These are phyloP conservation scores for Mantis religiosa DNA, from an alignment of 2,888 invertebrate species.

Conservation along the genomic window DNA sequence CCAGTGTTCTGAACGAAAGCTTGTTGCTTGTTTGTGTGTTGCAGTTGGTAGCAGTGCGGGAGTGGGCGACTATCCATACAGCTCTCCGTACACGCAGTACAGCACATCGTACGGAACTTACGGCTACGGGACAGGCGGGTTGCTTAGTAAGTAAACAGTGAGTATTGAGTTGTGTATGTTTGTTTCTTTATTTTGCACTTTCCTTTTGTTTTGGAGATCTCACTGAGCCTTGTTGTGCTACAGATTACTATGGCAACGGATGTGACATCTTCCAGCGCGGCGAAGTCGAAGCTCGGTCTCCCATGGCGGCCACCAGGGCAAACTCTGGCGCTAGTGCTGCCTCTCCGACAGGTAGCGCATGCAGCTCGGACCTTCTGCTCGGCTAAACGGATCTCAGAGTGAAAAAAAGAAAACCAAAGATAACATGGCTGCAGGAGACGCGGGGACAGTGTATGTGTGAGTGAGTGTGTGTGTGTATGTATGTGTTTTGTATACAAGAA, in stretches of 20 bases:
- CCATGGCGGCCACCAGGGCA: constrained; percentile 53
- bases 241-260: constrained; percentile 42
- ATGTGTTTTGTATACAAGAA: constrained; percentile 1
- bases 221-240: constrained; percentile 57
- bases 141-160: constrained; percentile 59
- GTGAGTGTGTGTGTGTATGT: background rate
- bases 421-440: background rate
- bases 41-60: constrained; percentile 15
- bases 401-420: constrained; percentile 11
- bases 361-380: constrained; percentile 37
- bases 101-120: constrained; percentile 61
- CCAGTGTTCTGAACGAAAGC: no score
- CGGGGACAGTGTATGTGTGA: no score
- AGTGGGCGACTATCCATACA: constrained; percentile 63
- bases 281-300: constrained; percentile 57
- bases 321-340: constrained; percentile 67
- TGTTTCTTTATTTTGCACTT: background rate
- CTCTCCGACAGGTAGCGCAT: constrained; percentile 67
- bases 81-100: constrained; percentile 71
- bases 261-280: constrained; percentile 24
- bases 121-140: constrained; percentile 49
- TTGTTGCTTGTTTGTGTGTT: background rate
- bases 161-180: constrained; percentile 23
- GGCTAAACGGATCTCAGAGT: constrained; percentile 21
- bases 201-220: background rate